Percentiles rank a stretch among this genome's conserved stretches.
Conservation (phyloP, 2,888 invertebrate genomes). For the Hyalella azteca region DNA sequence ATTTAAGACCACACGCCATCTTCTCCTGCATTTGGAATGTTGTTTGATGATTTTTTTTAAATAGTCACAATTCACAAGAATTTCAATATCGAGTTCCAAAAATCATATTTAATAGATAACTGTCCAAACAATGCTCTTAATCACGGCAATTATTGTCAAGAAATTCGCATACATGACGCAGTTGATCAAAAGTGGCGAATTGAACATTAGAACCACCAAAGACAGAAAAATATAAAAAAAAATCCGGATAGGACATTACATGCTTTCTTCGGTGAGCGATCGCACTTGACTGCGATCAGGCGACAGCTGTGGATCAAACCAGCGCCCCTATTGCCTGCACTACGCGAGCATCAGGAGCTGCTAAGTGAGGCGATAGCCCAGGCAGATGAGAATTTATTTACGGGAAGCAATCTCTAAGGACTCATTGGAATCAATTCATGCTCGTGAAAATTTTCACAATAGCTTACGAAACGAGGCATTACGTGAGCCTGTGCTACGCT, state of each 20-base stretch:
- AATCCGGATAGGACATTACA: too few species aligned
- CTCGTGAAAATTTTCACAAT: too few species aligned
- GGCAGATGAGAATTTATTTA: not conserved
- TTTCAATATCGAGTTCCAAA: too few species aligned
- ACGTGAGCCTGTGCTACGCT: too few species aligned
- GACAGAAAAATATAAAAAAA: too few species aligned
- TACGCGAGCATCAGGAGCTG: not conserved
- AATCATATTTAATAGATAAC: not conserved
- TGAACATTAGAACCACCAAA: constrained; percentile 3
- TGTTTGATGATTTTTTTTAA: too few species aligned
- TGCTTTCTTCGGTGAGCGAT: constrained; percentile 16
- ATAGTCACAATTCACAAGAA: too few species aligned
- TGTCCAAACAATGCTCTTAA: not conserved
- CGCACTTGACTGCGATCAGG: constrained; percentile 17
- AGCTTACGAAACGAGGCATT: too few species aligned
- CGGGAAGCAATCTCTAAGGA: too few species aligned
- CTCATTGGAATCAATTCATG: too few species aligned
- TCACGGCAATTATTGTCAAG: not conserved
- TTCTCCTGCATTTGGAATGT: too few species aligned
- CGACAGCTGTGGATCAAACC: constrained; percentile 19
- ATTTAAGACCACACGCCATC: too few species aligned
- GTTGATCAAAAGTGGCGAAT: not conserved
- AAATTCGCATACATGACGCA: not conserved
- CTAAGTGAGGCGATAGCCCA: not conserved
- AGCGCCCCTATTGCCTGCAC: constrained; percentile 12